Base-by-base conservation (phyloP, 2,888 invertebrate genomes). In the Tortrix viridana region DNA sequence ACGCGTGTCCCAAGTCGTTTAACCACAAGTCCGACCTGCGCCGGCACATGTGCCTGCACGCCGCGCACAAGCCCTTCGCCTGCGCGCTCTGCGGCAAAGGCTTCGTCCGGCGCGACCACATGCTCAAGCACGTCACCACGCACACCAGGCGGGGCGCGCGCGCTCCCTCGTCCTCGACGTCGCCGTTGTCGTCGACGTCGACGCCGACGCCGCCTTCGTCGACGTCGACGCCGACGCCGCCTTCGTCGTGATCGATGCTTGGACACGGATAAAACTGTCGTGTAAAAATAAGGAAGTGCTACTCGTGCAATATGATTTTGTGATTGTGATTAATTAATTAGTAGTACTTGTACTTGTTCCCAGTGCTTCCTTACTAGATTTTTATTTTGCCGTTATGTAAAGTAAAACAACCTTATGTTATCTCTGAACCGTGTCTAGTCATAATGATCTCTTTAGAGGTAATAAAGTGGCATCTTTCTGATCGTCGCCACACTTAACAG, bases 1-100 rank as follows among this genome's bases (percentile, higher is more conserved):
- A 94, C 64, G 92, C 94, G 66, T 97, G 97, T 77, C 96, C 96
- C 18, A 97, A 97, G 84, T 96, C 96, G 75, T 98, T 97, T 86
- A 97, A 97, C 82, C 97, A 97, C 88, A 97, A 97, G 86, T 97
- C 97, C 59, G 97, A 98, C 82, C 91, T 97, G 74, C 93, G 97
- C 67, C 94, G 97, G 69, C 97, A 98, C 88, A 95, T 96, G 93
- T 97, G 97, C 84, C 93, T 96, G 72, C 97, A 97, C 83, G 96
- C 96, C 16, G 97, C 96, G 52, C 94, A 95, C 75, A 97, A 97
- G 83, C 97, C 97, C 46, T 97, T 95, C 84, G 93, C 94, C 68
- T 98, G 97, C 86, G 94, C 95, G 72, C 94, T 94, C 67, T 98
- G 97, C 85, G 95, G 95, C 66, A 97, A 97, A 85, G 96, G 97